phyloP scores from a whole-genome alignment of 2,888 invertebrate species.

The Meliscaeva auricollis region DNA sequence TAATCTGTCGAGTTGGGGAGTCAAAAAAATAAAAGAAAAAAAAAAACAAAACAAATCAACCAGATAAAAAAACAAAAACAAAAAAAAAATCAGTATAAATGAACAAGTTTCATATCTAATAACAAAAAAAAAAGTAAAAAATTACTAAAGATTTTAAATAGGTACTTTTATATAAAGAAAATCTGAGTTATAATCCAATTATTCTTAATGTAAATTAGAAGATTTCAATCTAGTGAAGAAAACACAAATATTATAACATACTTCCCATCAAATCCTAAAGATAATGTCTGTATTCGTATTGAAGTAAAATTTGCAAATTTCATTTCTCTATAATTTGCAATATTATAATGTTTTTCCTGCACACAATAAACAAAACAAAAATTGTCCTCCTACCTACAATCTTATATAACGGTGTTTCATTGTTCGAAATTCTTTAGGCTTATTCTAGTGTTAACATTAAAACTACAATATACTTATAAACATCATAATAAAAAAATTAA shows the following conservation, averaged over 20 bases:
- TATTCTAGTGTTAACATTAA: constrained; percentile 55
- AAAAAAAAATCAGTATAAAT: constrained; percentile 31
- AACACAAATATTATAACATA: background rate
- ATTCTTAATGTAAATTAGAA: constrained; percentile 12
- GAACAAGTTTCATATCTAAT: background rate
- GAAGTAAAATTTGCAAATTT: background rate
- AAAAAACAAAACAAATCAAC: constrained; percentile 33
- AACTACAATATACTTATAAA: constrained; percentile 38
- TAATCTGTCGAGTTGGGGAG: constrained; percentile 67
- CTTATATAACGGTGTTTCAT: constrained; percentile 26
- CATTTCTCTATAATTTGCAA: constrained; percentile 24
- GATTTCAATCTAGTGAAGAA: background rate
- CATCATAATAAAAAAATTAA: constrained; percentile 11
- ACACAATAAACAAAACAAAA: constrained; percentile 15
- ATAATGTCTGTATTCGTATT: background rate
- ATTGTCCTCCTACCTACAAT: background rate
- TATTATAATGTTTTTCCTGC: constrained; percentile 17
- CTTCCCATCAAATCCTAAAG: constrained; percentile 29
- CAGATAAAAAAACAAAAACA: no score
- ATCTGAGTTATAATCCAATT: constrained; percentile 34
- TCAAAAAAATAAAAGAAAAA: constrained; percentile 17
- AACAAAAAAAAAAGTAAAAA: background rate
- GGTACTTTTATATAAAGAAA: constrained; percentile 11
- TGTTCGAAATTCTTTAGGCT: constrained; percentile 30
- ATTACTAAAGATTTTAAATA: constrained; percentile 4